Percentiles rank a stretch among this genome's conserved stretches.
phyloP scores from a whole-genome alignment of 2,797 vertebrate genomes.

The Aeoliscus strigatus region DNA sequence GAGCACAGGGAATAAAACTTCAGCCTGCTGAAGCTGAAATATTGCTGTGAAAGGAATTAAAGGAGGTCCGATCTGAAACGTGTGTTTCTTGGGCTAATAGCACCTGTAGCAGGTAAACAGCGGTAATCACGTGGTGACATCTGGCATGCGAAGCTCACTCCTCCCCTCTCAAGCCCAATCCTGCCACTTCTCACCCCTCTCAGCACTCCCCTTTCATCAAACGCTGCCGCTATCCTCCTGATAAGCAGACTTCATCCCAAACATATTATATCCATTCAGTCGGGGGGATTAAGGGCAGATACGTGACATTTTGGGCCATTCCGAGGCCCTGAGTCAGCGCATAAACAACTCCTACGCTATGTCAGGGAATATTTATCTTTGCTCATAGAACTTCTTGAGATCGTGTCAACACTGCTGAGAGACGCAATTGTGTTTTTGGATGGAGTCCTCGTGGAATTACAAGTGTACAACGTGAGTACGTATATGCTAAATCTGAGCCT shows the following conservation, averaged over 20 bases:
- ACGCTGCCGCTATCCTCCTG: constrained; percentile 19
- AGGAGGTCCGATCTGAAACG: constrained; percentile 14
- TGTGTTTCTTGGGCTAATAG: constrained; percentile 18
- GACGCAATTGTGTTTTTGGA: constrained; percentile 64
- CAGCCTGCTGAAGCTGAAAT: constrained; percentile 12
- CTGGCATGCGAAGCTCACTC: constrained; percentile 22
- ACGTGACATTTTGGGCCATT: constrained; percentile 65
- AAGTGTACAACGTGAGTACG: constrained; percentile 41
- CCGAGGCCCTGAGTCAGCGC: constrained; percentile 61
- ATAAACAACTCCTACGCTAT: constrained; percentile 68
- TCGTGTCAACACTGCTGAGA: constrained; percentile 67
- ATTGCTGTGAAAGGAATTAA: constrained; percentile 2
- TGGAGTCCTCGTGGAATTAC: constrained; percentile 57
- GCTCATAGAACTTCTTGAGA: constrained; percentile 67
- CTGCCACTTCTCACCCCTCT: constrained; percentile 37
- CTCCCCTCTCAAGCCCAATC: constrained; percentile 46
- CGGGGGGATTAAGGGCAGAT: constrained; percentile 57
- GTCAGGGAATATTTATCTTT: constrained; percentile 73
- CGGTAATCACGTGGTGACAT: constrained; percentile 21
- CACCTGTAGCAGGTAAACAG: constrained; percentile 28
- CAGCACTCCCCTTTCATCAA: constrained; percentile 21
- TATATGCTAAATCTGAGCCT: too few relatives aligned
- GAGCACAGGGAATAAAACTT: constrained; percentile 30
- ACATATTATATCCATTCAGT: constrained; percentile 54
- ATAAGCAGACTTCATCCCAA: constrained; percentile 57